phyloP scores from a whole-genome alignment of 2,888 invertebrate species.

The Congeria kusceri region DNA sequence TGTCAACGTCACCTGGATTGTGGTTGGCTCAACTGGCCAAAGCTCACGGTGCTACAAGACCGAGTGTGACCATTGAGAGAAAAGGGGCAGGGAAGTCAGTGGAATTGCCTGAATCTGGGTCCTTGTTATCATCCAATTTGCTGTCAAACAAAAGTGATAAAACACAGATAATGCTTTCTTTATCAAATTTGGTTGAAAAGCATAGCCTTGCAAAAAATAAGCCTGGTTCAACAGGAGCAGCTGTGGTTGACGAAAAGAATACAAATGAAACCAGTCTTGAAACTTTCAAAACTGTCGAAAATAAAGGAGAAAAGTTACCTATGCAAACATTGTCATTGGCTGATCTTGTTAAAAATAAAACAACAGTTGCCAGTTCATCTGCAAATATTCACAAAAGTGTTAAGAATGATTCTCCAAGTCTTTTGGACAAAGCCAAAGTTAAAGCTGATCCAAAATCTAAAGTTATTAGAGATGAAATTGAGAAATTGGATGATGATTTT shows the following conservation, averaged over 20 bases:
- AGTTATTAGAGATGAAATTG: too few species aligned
- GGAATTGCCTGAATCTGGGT: background rate
- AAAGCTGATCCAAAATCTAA: too few species aligned
- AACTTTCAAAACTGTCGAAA: too few species aligned
- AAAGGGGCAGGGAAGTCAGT: background rate
- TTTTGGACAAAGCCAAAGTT: too few species aligned
- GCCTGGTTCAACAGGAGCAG: too few species aligned
- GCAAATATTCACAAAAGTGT: too few species aligned
- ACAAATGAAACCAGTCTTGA: background rate
- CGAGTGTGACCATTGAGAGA: background rate
- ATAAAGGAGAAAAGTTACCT: background rate
- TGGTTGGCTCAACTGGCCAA: slow-evolving; percentile 32
- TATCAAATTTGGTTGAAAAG: slow-evolving; percentile 28
- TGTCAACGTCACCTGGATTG: background rate
- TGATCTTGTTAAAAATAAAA: too few species aligned
- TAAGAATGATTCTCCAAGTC: too few species aligned
- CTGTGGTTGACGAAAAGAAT: too few species aligned
- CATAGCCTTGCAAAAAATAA: background rate
- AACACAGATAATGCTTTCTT: slow-evolving; percentile 34
- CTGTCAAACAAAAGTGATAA: slow-evolving; percentile 25
- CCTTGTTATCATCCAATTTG: slow-evolving; percentile 9
- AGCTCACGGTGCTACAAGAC: slow-evolving; percentile 25
- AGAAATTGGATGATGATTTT: too few species aligned
- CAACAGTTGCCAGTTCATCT: too few species aligned
- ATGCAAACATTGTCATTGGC: too few species aligned